Percentiles rank a stretch among this genome's conserved stretches.
phyloP scores from a whole-genome alignment of 2,797 vertebrate genomes.

The Sebastes iracundus region DNA sequence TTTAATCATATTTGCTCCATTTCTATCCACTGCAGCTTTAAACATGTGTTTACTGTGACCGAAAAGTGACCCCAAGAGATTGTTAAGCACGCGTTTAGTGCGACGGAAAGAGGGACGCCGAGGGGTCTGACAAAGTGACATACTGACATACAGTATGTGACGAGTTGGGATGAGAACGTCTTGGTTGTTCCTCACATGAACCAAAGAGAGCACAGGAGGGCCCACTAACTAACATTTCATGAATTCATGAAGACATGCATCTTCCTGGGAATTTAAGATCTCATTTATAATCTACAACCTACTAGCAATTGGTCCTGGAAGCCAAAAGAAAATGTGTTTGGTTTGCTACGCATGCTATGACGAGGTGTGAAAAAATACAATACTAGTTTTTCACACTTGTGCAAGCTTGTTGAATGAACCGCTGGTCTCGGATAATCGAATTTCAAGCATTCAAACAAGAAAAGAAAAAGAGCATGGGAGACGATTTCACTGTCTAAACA shows the following conservation, averaged over 20 bases:
- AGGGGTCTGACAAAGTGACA: no score
- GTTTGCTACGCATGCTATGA: neutral
- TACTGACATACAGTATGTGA: no score
- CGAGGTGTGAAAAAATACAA: neutral
- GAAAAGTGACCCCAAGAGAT: no score
- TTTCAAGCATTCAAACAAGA: conserved; percentile 19
- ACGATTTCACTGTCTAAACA: conserved; percentile 15
- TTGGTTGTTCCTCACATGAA: neutral
- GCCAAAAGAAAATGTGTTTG: neutral
- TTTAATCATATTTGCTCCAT: no score
- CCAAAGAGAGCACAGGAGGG: neutral
- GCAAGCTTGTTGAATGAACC: neutral
- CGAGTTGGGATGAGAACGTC: no score
- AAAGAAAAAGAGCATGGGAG: neutral
- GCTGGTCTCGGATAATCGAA: conserved; percentile 7
- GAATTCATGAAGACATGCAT: neutral
- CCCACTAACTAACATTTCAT: neutral
- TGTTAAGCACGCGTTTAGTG: no score
- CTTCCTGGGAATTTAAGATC: neutral
- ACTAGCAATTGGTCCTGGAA: neutral
- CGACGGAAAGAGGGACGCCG: no score
- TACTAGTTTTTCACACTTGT: neutral
- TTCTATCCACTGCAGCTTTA: no score
- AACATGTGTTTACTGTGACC: no score
- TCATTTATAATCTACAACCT: neutral